Evolutionary conservation across 2,113 vertebrate genomes (phyloP).

Genomic region (Bufo bufo): DNA sequence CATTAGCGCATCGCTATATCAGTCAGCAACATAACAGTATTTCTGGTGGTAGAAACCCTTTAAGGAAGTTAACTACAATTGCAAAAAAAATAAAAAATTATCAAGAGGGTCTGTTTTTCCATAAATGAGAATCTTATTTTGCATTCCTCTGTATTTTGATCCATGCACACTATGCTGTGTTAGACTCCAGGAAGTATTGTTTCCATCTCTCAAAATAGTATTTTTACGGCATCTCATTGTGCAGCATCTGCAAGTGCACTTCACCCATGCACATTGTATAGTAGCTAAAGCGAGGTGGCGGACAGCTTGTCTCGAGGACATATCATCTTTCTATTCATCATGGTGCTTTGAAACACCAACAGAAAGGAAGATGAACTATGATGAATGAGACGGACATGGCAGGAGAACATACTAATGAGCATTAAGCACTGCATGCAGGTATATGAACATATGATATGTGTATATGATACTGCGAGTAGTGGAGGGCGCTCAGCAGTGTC

Average conservation of each 20-base stretch:
- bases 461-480: not conserved
- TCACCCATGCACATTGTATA: not conserved
- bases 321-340: not conserved
- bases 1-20: too few relatives aligned
- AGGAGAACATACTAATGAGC: not conserved
- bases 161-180: not conserved
- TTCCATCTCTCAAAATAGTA: not conserved
- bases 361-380: not conserved
- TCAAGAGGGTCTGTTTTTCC: too few relatives aligned
- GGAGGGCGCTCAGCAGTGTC: not conserved
- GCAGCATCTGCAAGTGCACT: not conserved
- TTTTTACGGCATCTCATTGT: not conserved
- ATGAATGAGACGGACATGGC: not conserved
- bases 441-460: not conserved
- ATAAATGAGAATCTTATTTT: too few relatives aligned
- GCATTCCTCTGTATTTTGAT: not conserved
- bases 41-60: too few relatives aligned
- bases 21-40: too few relatives aligned
- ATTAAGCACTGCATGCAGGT: not conserved
- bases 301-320: not conserved
- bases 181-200: not conserved
- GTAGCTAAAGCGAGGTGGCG: slow-evolving; percentile 2
- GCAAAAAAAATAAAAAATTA: too few relatives aligned
- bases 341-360: not conserved
- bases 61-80: too few relatives aligned